These are phyloP conservation scores for Ictalurus furcatus DNA, from an alignment of 2,113 vertebrate genomes.

Conservation along the genomic window DNA sequence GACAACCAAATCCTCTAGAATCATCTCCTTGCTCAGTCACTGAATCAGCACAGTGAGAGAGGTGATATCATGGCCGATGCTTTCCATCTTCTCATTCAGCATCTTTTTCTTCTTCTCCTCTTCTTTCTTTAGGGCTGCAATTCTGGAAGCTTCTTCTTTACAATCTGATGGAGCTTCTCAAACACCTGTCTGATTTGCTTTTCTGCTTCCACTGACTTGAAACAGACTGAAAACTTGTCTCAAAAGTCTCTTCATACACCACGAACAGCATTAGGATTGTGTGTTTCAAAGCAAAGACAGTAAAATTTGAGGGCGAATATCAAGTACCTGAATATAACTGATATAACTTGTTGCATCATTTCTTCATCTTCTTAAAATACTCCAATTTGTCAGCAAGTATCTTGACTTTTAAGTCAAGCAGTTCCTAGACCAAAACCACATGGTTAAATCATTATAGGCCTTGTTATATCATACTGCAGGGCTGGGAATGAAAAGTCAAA, in stretches of 20 bases:
- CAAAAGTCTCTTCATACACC: not conserved
- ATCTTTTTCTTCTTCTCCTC: slow-evolving; percentile 58
- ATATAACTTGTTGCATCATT: slow-evolving; percentile 53
- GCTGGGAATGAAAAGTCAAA: no score
- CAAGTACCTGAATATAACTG: slow-evolving; percentile 67
- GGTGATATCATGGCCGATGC: slow-evolving; percentile 44
- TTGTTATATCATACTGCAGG: no score
- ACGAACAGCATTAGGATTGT: not conserved
- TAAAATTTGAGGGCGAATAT: not conserved
- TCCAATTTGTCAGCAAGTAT: slow-evolving; percentile 70
- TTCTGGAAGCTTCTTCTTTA: slow-evolving; percentile 62
- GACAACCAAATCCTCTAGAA: slow-evolving; percentile 65
- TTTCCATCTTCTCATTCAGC: slow-evolving; percentile 47
- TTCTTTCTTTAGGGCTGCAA: slow-evolving; percentile 62
- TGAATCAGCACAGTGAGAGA: slow-evolving; percentile 58
- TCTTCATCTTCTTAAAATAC: slow-evolving; percentile 56
- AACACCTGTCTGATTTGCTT: slow-evolving; percentile 67
- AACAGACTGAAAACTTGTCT: not conserved
- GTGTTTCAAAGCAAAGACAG: not conserved
- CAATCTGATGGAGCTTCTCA: slow-evolving; percentile 60
- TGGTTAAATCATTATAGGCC: not conserved
- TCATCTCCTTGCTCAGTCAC: slow-evolving; percentile 66
- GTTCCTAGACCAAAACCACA: slow-evolving; percentile 50
- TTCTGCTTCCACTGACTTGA: slow-evolving; percentile 67
- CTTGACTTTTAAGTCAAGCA: slow-evolving; percentile 64